A percentile compares a stretch with the other conserved stretches of the same genome.
Evolutionary conservation across 2,113 vertebrate species (phyloP).

Genomic region (Callaeas wilsoni): DNA sequence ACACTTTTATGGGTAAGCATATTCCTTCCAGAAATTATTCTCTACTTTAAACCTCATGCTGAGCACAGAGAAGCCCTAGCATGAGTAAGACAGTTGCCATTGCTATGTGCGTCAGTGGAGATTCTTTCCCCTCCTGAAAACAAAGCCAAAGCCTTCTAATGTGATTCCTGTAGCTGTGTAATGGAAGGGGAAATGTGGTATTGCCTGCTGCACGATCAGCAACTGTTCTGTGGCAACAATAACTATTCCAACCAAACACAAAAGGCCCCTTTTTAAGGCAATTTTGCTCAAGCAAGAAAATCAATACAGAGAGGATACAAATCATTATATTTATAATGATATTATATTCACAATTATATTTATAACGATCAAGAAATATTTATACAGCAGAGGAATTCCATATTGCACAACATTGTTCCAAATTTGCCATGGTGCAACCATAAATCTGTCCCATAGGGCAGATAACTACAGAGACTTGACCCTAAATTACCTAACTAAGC

Average conservation of each 20-base stretch:
- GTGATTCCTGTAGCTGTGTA: neutral
- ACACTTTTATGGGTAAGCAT: neutral
- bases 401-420: neutral
- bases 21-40: neutral
- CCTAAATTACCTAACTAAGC: neutral
- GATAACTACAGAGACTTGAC: neutral
- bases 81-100: neutral
- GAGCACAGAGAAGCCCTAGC: neutral
- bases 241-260: neutral
- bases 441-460: neutral
- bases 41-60: neutral
- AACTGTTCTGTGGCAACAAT: neutral
- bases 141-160: neutral
- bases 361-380: neutral
- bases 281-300: neutral
- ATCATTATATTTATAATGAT: neutral
- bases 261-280: neutral
- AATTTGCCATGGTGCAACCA: neutral
- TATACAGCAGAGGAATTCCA: neutral
- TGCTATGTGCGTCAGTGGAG: neutral
- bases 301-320: neutral
- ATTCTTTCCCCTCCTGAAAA: neutral
- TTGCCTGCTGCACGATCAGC: neutral
- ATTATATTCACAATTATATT: neutral
- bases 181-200: neutral